Base-by-base conservation (phyloP, 1,140 invertebrate species). In the Venturia canescens region DNA sequence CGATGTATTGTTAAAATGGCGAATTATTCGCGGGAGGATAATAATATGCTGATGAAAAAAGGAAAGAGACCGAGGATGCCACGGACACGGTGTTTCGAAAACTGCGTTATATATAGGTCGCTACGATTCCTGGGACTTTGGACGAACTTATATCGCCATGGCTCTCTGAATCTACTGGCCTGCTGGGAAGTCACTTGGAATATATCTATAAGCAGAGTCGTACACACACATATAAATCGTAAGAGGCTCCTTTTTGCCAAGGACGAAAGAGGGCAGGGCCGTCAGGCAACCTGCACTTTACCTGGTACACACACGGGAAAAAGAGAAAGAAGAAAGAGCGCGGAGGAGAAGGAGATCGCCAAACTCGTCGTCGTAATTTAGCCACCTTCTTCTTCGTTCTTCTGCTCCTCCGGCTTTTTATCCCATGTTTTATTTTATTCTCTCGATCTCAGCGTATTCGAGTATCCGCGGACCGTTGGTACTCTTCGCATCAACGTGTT, bases 361-460 rank as follows among this genome's bases (percentile, higher is more conserved):
- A 16, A 84, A 84, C 81, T 86, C 80, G 83, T 84, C 84, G 82
- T 86, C 82, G 85, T 87, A 87, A 87, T 85, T 87, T 84, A 86
- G 85, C 75, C 53, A 77, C 57, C 75, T 77, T 26, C 75, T 77
- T 77, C 75, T 76, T 76, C 71, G 4, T 57, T n/a, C 53, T 26
- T 63, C 60, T 77, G 26, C 60, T 77, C 63, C 72, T 60, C 63
- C 71, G 23, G 71, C 26, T 74, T 34, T 53, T 76, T 34, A 34
- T 77, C 1, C 75, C n/a, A n/a, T 66, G 7, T 26, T 5, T 50
- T 69, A 23, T 44, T 76, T 63, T n/a, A 60, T 76, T 53, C 21
- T 76, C 75, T 31, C 75, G 75, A 77, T 77, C 60, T 60, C 27
- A 53, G 53, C 44, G 72, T 53, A 31, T 9, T 4, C 15, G 27